Conservation (phyloP, 2,797 vertebrate genomes). For the Sciaenops ocellatus region DNA sequence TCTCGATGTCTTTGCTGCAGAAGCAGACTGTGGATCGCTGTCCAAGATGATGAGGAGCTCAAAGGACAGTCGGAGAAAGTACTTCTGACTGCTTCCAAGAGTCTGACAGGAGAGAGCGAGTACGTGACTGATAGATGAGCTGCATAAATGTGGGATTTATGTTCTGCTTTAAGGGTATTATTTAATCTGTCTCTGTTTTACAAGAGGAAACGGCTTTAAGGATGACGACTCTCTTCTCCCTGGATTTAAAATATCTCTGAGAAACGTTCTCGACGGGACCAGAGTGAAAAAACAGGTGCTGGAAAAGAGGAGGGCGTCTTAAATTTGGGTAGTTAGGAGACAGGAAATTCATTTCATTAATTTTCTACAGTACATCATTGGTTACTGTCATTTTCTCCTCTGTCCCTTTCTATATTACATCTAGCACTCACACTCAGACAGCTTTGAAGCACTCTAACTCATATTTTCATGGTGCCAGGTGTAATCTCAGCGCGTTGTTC, state of each 20-base stretch:
- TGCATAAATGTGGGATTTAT: background rate
- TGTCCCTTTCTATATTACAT: background rate
- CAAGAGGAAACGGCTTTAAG: background rate
- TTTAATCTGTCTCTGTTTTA: too few relatives aligned
- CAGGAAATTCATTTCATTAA: too few relatives aligned
- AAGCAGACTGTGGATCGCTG: too few relatives aligned
- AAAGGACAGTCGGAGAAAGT: too few relatives aligned
- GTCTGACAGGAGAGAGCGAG: background rate
- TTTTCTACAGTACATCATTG: too few relatives aligned
- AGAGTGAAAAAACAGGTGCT: background rate
- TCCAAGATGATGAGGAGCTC: too few relatives aligned
- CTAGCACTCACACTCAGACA: background rate
- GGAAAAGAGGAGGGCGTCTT: too few relatives aligned
- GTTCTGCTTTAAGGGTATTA: background rate
- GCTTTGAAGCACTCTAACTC: too few relatives aligned
- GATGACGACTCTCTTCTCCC: background rate
- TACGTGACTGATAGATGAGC: background rate
- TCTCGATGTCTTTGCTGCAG: too few relatives aligned
- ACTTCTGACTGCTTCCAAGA: too few relatives aligned
- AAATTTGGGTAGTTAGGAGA: too few relatives aligned
- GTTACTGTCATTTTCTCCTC: background rate
- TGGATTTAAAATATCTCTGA: background rate
- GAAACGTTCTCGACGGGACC: background rate
- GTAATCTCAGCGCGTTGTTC: background rate
- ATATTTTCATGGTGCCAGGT: slow-evolving; percentile 2